Conservation (phyloP, 2,888 invertebrate species). For the Rugalucina vietnamica region DNA sequence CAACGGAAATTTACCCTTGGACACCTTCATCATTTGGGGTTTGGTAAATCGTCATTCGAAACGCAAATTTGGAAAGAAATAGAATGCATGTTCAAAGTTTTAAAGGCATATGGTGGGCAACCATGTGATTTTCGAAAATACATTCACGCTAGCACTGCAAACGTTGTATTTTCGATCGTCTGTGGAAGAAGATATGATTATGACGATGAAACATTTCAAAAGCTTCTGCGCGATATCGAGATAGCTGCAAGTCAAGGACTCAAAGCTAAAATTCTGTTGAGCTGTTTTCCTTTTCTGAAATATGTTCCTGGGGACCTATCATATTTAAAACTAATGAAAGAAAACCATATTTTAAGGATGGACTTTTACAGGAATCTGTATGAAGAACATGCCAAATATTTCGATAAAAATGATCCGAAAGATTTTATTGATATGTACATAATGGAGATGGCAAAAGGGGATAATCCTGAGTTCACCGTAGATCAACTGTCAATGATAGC, state of each 20-base stretch:
- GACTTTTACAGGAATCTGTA: not conserved
- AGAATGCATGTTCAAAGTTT: too few relatives aligned
- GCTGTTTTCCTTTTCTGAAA: conserved; percentile 47
- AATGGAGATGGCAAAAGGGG: conserved; percentile 24
- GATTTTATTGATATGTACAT: conserved; percentile 59
- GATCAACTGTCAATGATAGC: conserved; percentile 25
- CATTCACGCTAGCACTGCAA: conserved; percentile 37
- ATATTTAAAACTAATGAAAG: conserved; percentile 14
- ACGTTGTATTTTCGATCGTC: conserved; percentile 52
- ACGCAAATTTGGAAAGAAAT: too few relatives aligned
- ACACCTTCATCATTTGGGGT: too few relatives aligned
- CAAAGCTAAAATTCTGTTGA: conserved; percentile 14
- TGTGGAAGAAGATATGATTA: conserved; percentile 43
- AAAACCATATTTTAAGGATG: not conserved
- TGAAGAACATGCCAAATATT: conserved; percentile 45
- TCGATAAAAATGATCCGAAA: conserved; percentile 40
- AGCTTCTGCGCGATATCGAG: conserved; percentile 35
- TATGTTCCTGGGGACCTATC: conserved; percentile 42
- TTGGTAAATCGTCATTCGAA: too few relatives aligned
- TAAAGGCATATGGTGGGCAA: not conserved
- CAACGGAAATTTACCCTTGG: too few relatives aligned
- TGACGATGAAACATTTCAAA: conserved; percentile 51
- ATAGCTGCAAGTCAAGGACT: not conserved
- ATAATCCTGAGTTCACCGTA: not conserved
- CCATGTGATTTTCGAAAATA: conserved; percentile 30